Base-by-base conservation (phyloP, 30 jellyfish, hydroid and myxozoan genomes). In the Cassiopea xamachana region DNA sequence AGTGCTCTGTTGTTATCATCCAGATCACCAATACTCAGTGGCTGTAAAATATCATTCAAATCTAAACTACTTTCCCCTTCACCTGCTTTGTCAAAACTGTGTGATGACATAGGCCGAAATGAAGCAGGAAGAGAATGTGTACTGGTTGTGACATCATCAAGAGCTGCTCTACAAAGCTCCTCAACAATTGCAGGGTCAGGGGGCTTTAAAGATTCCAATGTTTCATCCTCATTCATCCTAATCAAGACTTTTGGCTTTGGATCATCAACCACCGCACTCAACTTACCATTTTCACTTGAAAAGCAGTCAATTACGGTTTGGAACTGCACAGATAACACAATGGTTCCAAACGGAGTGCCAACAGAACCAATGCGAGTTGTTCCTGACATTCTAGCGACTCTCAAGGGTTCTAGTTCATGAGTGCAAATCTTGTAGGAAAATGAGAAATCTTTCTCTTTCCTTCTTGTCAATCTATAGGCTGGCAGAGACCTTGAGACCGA, bases 161-260 rank as follows among this genome's bases (percentile, higher is more conserved):
- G 73, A 18, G 98, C 99, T 44, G 99, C 99, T 64, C 78, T 79
- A 64, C 97, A 93, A 5, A 96, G 88, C 77, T 96, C 98, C 46
- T 84, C 97, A 15, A 92, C 98, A n/a, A 81, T 85, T 16, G 90
- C 90, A 5, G 95, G 95, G 7, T 88, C 95, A 39, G 79, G 87
- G 1, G 95, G 95, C 4, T 72, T 72, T 80, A 88, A 73, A 5
- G 82, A 79, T 60, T 70, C 90, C 18, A 72, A 74, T 13, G 44
- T 75, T 18, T 88, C 95, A 88, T 88, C 95, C 19, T 69, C 79
- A 27, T 75, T 75, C 87, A 79, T 73, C 61, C 70, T 50, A n/a
- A 88, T 88, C 73, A 62, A 74, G 49, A 88, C 90, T 15, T 80
- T 79, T 48, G 71, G 81, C 79, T 79, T 67, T 61, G 84, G 50